Conservation (phyloP, 2,888 invertebrate species). For the Pheosia tremula region DNA sequence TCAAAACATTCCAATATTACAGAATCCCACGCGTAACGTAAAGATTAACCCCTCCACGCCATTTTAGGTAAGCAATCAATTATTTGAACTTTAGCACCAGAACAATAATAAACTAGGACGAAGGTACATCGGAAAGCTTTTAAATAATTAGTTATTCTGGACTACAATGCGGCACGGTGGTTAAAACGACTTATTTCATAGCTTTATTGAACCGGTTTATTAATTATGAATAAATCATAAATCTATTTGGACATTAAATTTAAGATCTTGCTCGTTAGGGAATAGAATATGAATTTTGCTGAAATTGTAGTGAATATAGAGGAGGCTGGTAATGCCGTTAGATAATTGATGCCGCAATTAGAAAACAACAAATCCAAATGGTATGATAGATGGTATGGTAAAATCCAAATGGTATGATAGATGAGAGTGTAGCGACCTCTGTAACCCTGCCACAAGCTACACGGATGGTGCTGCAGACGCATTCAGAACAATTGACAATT, state of each 20-base stretch:
- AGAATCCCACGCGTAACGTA: not conserved
- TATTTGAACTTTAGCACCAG: constrained; percentile 9
- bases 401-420: too few relatives aligned
- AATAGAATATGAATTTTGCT: too few relatives aligned
- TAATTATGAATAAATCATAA: constrained; percentile 5
- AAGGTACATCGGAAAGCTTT: constrained; percentile 40
- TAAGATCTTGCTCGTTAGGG: too few relatives aligned
- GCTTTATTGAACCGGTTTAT: not conserved
- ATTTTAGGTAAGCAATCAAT: constrained; percentile 7
- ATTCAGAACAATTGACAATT: too few relatives aligned
- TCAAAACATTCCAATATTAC: not conserved
- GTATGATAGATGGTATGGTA: too few relatives aligned
- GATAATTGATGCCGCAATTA: too few relatives aligned
- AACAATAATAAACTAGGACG: constrained; percentile 9
- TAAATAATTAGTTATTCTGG: constrained; percentile 40
- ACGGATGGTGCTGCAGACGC: too few relatives aligned
- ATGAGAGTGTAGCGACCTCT: too few relatives aligned
- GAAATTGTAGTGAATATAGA: too few relatives aligned
- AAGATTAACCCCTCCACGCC: not conserved
- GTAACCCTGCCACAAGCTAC: too few relatives aligned
- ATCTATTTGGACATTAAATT: not conserved
- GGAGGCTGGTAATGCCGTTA: too few relatives aligned
- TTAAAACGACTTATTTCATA: constrained; percentile 3
- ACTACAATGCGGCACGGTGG: constrained; percentile 3
- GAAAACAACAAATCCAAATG: too few relatives aligned